A percentile compares a stretch with the other conserved stretches of the same genome.
Conservation (phyloP, 2,888 invertebrate species). For the Dascillus cervinus region DNA sequence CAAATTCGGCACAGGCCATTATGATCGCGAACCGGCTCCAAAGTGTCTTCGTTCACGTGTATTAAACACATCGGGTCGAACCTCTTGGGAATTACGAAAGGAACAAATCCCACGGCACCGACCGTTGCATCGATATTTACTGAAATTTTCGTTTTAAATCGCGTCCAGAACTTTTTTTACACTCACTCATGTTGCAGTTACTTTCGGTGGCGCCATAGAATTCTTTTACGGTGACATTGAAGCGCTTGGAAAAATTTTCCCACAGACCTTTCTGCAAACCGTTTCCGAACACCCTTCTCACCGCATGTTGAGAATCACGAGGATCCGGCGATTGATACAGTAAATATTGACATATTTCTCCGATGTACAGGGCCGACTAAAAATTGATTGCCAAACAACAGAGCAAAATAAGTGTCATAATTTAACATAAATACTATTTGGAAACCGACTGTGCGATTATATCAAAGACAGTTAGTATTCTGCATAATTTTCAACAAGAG, state of each 20-base stretch:
- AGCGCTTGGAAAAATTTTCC: constrained; percentile 48
- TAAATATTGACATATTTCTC: constrained; percentile 53
- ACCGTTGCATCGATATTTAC: constrained; percentile 60
- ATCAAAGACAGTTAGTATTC: too few species aligned
- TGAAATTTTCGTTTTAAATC: constrained; percentile 32
- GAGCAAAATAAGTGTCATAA: too few species aligned
- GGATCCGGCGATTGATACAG: constrained; percentile 44
- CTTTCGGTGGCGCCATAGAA: constrained; percentile 67
- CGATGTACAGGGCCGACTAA: constrained; percentile 54
- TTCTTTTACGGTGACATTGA: constrained; percentile 46
- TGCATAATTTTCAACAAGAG: too few species aligned
- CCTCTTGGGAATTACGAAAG: constrained; percentile 49
- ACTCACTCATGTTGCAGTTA: constrained; percentile 57
- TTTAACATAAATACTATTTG: too few species aligned
- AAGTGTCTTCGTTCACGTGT: constrained; percentile 54
- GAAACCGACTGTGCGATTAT: too few species aligned
- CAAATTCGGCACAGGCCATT: constrained; percentile 50
- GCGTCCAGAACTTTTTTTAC: constrained; percentile 4
- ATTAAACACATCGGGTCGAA: constrained; percentile 66
- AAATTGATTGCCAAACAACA: too few species aligned
- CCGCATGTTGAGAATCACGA: constrained; percentile 44
- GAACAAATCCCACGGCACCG: constrained; percentile 65
- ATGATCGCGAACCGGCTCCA: constrained; percentile 53
- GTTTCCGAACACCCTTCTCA: constrained; percentile 62
- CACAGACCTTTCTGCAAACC: constrained; percentile 62